Base-by-base conservation (phyloP, 2,888 invertebrate species). In the Bombylius discolor region DNA sequence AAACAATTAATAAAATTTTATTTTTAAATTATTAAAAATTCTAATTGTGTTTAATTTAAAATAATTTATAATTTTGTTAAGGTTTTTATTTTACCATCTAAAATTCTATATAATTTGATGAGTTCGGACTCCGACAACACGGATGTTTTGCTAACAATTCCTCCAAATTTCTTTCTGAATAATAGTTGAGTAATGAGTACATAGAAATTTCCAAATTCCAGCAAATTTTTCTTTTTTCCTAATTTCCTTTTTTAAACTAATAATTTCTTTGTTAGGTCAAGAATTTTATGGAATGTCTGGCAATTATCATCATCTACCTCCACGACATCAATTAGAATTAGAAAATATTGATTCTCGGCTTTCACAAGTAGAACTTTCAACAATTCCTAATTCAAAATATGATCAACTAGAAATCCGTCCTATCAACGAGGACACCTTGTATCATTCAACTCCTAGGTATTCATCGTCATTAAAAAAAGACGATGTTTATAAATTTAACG, bases 101-200 rank as follows among this genome's bases (percentile, higher is more conserved):
- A n/a, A n/a, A n/a, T n/a, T n/a, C n/a, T n/a, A n/a, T n/a, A n/a
- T n/a, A 9, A 42, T 11, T 11, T 75, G 68, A 83, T 83, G 83
- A 83, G 81, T 74, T 36, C 36, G 6, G 84, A 84, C 67, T 80
- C 83, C 59, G 89, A 89, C 79, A 89, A 89, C 75, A 90, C 89
- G 5, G 89, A 90, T 74, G 82, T 87, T 66, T 77, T 90, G 61
- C 73, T 90, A 64, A 72, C 87, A 64, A 86, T 89, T 69, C 87
- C 89, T 59, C 89, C 89, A 13, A 82, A 87, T 70, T n/a, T 82
- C 86, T 65, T 87, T 83, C 67, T 68, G 79, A 36, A 78, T 83
- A n/a, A 75, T 79, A 61, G 77, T 77, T 31, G 51, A 36, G 34
- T 11, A 47, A n/a, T n/a, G n/a, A n/a, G 31, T 46, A 23, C 34